A percentile compares a stretch with the other conserved stretches of the same genome.
These are phyloP conservation scores for Pollenia griseotomentosa DNA, from an alignment of 2,888 invertebrate species.

Conservation along the genomic window DNA sequence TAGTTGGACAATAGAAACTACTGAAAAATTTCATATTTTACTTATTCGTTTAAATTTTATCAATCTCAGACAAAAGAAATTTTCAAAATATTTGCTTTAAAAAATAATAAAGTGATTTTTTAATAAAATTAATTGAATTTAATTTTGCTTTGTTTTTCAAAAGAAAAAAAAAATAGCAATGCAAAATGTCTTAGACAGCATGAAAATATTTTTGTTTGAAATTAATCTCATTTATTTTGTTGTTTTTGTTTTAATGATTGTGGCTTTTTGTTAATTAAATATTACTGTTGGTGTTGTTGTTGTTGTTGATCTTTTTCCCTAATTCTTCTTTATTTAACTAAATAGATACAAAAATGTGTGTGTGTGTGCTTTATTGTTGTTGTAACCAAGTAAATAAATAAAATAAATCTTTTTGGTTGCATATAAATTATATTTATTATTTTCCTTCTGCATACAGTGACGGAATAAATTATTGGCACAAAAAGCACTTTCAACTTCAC, in stretches of 20 bases:
- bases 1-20: no score
- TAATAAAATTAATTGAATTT: slow-evolving; percentile 47
- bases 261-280: slow-evolving; percentile 15
- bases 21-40: no score
- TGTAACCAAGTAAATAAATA: slow-evolving; percentile 78
- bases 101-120: neutral
- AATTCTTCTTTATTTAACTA: neutral
- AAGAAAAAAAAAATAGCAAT: neutral
- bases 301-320: neutral
- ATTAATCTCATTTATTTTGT: slow-evolving; percentile 53
- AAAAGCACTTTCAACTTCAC: no score
- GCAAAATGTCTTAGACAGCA: slow-evolving; percentile 64
- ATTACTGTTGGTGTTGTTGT: neutral
- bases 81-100: no score
- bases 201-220: slow-evolving; percentile 60
- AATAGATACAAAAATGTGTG: slow-evolving; percentile 16
- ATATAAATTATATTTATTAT: slow-evolving; percentile 59
- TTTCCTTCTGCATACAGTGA: slow-evolving; percentile 5
- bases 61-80: no score
- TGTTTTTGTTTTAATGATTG: slow-evolving; percentile 26
- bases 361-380: neutral
- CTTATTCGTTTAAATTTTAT: no score
- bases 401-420: slow-evolving; percentile 60
- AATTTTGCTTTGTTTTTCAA: slow-evolving; percentile 28
- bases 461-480: no score